These are phyloP conservation scores for Cisticola juncidis DNA, from an alignment of 2,113 vertebrate species.

Conservation along the genomic window DNA sequence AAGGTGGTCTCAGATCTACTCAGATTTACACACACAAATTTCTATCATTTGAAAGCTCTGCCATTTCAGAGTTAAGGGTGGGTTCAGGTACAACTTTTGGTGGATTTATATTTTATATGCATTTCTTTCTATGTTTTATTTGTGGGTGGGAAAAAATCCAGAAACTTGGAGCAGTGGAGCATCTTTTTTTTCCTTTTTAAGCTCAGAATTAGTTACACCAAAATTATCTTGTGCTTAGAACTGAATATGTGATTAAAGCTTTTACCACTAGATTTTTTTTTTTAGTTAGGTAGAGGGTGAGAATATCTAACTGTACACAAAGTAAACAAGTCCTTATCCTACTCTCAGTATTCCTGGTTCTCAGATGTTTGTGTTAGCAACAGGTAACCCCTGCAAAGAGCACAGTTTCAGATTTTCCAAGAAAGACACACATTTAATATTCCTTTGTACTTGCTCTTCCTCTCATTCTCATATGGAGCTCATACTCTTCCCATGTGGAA, in stretches of 20 bases:
- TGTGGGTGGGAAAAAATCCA: neutral
- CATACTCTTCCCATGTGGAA: neutral
- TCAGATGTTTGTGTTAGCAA: neutral
- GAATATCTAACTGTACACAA: slow-evolving; percentile 54
- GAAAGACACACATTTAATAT: neutral
- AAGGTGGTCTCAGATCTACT: neutral
- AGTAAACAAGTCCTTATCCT: slow-evolving; percentile 11
- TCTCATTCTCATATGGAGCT: neutral
- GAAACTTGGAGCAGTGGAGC: neutral
- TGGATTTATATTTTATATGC: neutral
- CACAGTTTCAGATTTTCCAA: neutral
- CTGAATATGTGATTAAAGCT: neutral
- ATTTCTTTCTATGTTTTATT: neutral
- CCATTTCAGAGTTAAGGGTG: neutral
- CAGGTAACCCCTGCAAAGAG: neutral
- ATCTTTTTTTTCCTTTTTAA: neutral
- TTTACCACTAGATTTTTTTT: neutral
- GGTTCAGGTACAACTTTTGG: neutral
- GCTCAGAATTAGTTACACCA: neutral
- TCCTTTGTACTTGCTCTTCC: neutral
- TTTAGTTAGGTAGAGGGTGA: neutral
- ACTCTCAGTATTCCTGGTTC: neutral
- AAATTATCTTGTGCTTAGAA: neutral
- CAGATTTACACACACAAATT: neutral
- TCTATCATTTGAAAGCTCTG: neutral